A percentile compares a stretch with the other conserved stretches of the same genome.
These are phyloP conservation scores for Doris montereyensis DNA, from an alignment of 2,888 invertebrate genomes.

Conservation along the genomic window DNA sequence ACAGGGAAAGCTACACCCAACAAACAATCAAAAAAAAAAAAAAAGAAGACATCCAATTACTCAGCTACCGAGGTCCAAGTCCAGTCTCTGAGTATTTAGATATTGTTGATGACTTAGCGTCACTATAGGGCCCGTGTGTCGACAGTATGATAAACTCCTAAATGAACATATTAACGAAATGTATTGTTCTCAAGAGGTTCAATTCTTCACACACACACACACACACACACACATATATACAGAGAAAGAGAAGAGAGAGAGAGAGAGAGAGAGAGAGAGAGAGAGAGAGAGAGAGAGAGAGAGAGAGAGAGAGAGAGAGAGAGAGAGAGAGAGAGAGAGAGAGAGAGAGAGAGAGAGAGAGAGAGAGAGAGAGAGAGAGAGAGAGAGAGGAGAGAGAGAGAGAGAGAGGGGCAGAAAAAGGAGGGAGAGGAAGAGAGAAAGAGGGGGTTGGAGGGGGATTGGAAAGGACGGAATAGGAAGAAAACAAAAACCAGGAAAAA, in stretches of 20 bases:
- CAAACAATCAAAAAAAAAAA: too few species aligned
- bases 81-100: not conserved
- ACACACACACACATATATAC: not conserved
- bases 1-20: too few species aligned
- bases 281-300: slow-evolving; percentile 11
- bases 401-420: not conserved
- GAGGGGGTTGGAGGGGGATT: not conserved
- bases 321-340: slow-evolving; percentile 19
- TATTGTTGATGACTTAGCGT: not conserved
- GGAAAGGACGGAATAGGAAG: not conserved
- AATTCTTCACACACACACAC: too few species aligned
- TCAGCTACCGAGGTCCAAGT: too few species aligned
- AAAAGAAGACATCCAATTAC: too few species aligned
- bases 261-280: not conserved
- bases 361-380: not conserved
- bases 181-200: too few species aligned
- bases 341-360: not conserved
- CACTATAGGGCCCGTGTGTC: not conserved
- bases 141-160: not conserved
- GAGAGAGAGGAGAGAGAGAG: not conserved
- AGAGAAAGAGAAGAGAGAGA: not conserved
- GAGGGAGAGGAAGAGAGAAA: not conserved
- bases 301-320: slow-evolving; percentile 10
- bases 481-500: too few species aligned
- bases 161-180: not conserved